Conservation (phyloP, 2,797 vertebrate genomes). For the Neopelma chrysocephalum region DNA sequence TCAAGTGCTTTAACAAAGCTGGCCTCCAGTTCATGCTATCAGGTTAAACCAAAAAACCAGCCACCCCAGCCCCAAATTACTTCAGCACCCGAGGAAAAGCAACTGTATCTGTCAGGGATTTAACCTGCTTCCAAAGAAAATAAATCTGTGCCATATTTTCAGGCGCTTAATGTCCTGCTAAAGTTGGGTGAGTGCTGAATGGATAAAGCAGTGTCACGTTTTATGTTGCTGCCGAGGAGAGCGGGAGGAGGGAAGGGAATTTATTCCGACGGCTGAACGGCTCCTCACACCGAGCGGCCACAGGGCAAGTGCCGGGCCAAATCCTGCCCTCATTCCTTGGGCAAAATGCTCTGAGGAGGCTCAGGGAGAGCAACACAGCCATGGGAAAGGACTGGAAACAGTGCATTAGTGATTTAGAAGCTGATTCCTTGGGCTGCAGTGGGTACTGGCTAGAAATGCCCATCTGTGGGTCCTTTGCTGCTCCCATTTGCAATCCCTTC, state of each 20-base stretch:
- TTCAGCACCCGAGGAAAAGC: slow-evolving; percentile 50
- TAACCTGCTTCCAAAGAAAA: slow-evolving; percentile 42
- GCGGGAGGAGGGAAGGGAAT: background rate
- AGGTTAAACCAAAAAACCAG: slow-evolving; percentile 21
- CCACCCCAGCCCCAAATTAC: slow-evolving; percentile 35
- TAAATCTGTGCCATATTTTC: slow-evolving; percentile 33
- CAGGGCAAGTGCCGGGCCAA: background rate
- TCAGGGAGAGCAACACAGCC: background rate
- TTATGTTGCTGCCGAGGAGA: background rate
- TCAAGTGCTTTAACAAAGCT: slow-evolving; percentile 27
- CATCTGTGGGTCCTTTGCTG: background rate
- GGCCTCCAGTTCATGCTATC: background rate
- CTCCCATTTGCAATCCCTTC: fast-evolving
- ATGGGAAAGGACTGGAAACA: background rate
- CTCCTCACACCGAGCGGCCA: background rate
- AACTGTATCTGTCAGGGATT: slow-evolving; percentile 48
- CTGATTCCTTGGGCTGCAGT: fast-evolving
- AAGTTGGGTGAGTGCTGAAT: slow-evolving; percentile 52
- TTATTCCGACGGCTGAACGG: background rate
- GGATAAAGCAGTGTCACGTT: slow-evolving; percentile 59
- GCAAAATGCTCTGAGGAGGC: background rate
- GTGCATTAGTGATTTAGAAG: background rate
- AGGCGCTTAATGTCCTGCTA: slow-evolving; percentile 54
- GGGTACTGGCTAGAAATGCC: background rate
- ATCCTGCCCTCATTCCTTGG: background rate